Conservation (phyloP, 2,113 vertebrate genomes). For the Pteronura brasiliensis region DNA sequence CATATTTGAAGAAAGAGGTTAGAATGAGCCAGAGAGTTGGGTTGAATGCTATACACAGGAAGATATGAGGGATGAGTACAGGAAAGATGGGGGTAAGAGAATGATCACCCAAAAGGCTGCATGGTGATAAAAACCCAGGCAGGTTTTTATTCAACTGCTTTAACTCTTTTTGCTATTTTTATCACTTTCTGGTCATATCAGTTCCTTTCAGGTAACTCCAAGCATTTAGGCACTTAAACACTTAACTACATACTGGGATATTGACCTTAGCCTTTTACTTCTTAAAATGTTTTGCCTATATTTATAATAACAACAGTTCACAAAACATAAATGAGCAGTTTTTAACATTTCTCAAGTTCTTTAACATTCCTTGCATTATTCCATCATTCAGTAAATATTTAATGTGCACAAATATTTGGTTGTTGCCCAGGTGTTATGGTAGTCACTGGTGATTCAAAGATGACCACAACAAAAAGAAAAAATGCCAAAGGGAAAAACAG, state of each 20-base stretch:
- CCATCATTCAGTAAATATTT: neutral
- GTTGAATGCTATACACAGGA: neutral
- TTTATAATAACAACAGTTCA: neutral
- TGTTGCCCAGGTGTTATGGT: neutral
- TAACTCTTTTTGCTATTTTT: neutral
- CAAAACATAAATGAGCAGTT: neutral
- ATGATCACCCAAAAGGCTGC: fast-evolving
- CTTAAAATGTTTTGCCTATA: neutral
- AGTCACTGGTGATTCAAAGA: neutral
- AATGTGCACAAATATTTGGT: neutral
- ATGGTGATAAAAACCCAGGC: fast-evolving
- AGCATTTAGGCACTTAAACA: neutral
- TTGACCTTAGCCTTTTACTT: neutral
- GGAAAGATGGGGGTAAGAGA: neutral
- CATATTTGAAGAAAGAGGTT: neutral
- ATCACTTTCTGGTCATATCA: neutral
- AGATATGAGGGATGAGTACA: neutral
- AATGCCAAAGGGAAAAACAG: neutral
- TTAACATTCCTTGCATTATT: neutral
- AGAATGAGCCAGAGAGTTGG: neutral
- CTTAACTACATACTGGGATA: neutral
- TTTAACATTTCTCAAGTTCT: neutral
- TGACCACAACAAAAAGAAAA: neutral
- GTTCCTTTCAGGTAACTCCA: neutral
- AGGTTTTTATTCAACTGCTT: neutral